Evolutionary conservation across 2,113 vertebrate genomes (phyloP), one percentile per base, ranked within the genome.

Genomic region (Oryzias celebensis): DNA sequence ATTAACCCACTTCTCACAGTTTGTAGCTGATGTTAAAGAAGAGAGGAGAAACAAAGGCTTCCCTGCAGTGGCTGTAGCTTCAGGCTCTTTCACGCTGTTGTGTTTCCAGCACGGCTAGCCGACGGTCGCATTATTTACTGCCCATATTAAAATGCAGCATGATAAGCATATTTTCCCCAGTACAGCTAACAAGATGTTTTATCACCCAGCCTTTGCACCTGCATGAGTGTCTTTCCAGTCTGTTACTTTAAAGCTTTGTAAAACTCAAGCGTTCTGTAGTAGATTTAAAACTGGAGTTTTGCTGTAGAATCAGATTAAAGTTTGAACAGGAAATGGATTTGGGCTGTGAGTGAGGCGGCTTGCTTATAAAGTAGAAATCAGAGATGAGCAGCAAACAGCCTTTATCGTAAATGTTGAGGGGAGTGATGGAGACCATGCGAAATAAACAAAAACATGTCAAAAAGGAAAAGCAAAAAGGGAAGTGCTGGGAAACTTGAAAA

Each of bases 121-220:
- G 52, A 69, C 62, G 49, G 71, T 79, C 68, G 24, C 68, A 36
- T 89, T 88, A 89, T 89, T 90, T 88, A 90, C 83, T 69, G 87
- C 83, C 70, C 59, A 61, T 75, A 87, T 90, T 88, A 84, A 77
- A 85, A 89, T 87, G 87, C 72, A 81, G 86, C 84, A 75, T 84
- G 86, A 90, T 90, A 88, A 91, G 88, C 90, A 91, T 90, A 90
- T 91, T 92, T 84, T 90, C 81, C 83, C 75, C 85, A 80, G 89
- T 84, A 36, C 75, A 86, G 73, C 82, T 83, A 90, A 89, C 87
- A 80, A 84, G 87, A 88, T 89, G 90, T 75, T 90, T 92, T 91
- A 90, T 89, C 77, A 42, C 85, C 68, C 28, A 58, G 63, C 63
- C 62, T 58, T 41, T 20, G 60, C 67, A 58, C 28, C n/a, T 49